Evolutionary conservation across 2,113 vertebrate species (phyloP).

Genomic region (Deroptyus accipitrinus): DNA sequence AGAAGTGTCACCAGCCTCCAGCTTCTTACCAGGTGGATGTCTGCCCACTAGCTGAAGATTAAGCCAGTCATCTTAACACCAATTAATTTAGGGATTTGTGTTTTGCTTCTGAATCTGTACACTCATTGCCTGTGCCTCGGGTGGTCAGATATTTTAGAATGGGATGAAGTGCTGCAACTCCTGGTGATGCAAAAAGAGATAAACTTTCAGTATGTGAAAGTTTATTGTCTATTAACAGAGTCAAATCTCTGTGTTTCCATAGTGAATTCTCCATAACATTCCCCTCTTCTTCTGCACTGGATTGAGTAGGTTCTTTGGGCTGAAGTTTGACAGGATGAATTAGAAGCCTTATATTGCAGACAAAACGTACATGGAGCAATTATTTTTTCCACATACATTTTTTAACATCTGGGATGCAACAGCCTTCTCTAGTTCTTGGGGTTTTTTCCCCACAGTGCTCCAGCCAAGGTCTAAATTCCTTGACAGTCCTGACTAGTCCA

Average conservation of each 20-base stretch:
- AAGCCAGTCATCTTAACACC: background rate
- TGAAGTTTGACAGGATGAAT: background rate
- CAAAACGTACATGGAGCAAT: background rate
- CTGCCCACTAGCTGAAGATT: background rate
- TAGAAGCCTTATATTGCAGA: background rate
- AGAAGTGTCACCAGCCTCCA: background rate
- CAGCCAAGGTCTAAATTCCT: background rate
- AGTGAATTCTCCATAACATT: background rate
- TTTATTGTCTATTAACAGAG: background rate
- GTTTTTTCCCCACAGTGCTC: background rate
- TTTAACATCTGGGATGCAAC: background rate
- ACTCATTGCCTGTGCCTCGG: background rate
- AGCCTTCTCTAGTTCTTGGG: background rate
- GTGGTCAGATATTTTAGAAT: background rate
- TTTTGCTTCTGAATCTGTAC: fast-evolving
- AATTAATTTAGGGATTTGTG: background rate
- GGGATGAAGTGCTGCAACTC: background rate
- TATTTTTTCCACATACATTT: background rate
- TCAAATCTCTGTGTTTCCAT: background rate
- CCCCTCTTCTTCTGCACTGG: background rate
- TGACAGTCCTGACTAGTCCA: background rate
- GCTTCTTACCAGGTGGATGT: background rate
- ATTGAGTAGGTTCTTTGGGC: background rate
- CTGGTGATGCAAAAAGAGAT: background rate
- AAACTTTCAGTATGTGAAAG: background rate